Base-by-base conservation (phyloP, 2,797 vertebrate species). In the Mergus octosetaceus region DNA sequence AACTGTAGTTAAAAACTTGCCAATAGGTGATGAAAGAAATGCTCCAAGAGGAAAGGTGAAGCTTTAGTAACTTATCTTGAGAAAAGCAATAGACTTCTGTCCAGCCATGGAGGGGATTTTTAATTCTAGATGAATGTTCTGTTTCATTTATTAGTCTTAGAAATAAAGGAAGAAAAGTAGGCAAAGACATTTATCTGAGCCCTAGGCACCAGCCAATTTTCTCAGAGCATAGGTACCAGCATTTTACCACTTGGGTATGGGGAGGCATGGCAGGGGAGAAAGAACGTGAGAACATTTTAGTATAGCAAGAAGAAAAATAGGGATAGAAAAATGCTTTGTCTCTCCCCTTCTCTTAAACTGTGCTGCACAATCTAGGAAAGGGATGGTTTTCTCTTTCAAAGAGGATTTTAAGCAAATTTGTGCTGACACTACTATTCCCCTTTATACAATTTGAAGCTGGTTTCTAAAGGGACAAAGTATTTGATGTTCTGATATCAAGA, bases 191-290 rank as follows among this genome's bases (percentile, higher is more conserved):
- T 54, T 68, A 47, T 73, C 47, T 41, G 27, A 71, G 49, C 49
- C 49, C 49, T 51, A 51, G 49, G 49, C 24, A 51, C 24, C 49
- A 25, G 13, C 20, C 32, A n/a, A 10, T 20, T 45, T 66, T n/a
- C 64, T 30, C 45, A 38, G 19, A 36, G 68, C 9, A 22, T 14
- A 14, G n/a, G 34, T n/a, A 61, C 20, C 56, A 17, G 15, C 4
- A 3, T 11, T 69, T 78, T 8, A 90, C 25, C 20, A 19, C 34
- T 15, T 10, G 13, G 28, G 38, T 41, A 68, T 8, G 43, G 5
- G 11, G 41, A 11, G 7, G 18, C 11, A 30, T 5, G 10, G 16
- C 7, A 6, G 3, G 2, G 4, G 2, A 12, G 10, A 21, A 11
- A 36, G 30, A 64, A 4, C 39, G n/a, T 22, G 21, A 65, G 22